A percentile compares a stretch with the other conserved stretches of the same genome.
These are phyloP conservation scores for Crambe crambe DNA, from an alignment of 37 sponge, comb jelly and placozoan species.

Conservation along the genomic window DNA sequence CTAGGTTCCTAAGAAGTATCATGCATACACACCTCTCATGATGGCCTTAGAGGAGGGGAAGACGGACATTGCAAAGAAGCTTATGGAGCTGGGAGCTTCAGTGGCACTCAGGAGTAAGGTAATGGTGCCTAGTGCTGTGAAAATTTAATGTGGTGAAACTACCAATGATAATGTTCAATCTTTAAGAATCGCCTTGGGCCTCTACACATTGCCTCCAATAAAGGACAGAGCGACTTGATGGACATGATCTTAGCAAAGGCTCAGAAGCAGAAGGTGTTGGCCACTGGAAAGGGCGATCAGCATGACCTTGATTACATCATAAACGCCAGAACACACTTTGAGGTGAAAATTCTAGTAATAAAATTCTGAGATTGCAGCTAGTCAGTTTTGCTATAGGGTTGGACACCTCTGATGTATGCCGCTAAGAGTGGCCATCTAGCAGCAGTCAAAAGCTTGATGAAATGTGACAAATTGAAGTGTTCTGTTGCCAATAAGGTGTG, in stretches of 20 bases:
- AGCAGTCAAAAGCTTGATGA: too few relatives aligned
- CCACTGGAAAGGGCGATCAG: not conserved
- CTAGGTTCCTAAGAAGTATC: not conserved
- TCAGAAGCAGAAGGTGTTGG: not conserved
- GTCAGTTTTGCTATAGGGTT: too few relatives aligned
- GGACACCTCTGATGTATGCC: slow-evolving; percentile 45
- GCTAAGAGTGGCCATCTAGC: slow-evolving; percentile 20
- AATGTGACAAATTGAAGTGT: too few relatives aligned
- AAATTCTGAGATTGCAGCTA: too few relatives aligned
- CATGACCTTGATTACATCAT: not conserved
- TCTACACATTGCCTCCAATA: slow-evolving; percentile 68
- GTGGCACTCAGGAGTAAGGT: slow-evolving; percentile 4
- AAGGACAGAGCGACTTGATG: slow-evolving; percentile 40
- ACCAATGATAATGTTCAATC: too few relatives aligned
- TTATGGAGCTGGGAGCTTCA: slow-evolving; percentile 24
- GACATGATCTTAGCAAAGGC: slow-evolving; percentile 43
- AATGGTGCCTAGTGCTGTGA: too few relatives aligned
- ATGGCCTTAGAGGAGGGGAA: slow-evolving; percentile 15
- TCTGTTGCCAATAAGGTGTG: too few relatives aligned
- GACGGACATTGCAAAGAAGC: slow-evolving; percentile 2
- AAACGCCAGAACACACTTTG: slow-evolving; percentile 16
- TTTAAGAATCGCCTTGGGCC: slow-evolving; percentile 33
- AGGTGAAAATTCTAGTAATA: too few relatives aligned
- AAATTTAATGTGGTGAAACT: too few relatives aligned
- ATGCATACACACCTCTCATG: slow-evolving; percentile 23